Conservation (phyloP, 2,113 vertebrate species). For the Strix aluco region DNA sequence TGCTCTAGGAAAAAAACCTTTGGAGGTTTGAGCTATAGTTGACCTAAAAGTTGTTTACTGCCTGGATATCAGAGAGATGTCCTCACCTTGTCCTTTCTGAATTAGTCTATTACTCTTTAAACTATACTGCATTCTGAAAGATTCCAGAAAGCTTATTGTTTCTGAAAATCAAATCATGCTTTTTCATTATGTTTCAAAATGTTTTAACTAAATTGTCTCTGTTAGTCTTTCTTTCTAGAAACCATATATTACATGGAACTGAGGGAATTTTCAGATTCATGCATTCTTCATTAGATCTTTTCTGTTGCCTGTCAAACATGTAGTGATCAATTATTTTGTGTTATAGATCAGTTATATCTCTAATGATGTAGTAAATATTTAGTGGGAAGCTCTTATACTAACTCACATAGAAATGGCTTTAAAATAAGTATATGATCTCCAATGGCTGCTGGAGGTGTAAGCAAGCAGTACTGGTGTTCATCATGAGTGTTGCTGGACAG, state of each 20-base stretch:
- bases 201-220: neutral
- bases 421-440: neutral
- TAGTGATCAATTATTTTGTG: neutral
- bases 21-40: neutral
- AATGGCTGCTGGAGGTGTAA: neutral
- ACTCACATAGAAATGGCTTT: neutral
- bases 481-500: neutral
- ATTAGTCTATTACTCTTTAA: neutral
- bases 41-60: neutral
- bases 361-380: neutral
- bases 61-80: neutral
- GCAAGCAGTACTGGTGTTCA: neutral
- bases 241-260: neutral
- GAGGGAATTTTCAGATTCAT: neutral
- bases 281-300: neutral
- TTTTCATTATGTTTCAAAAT: conserved; percentile 20
- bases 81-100: neutral
- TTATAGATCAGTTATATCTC: neutral
- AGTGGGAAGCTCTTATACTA: neutral
- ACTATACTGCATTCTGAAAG: neutral
- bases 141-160: neutral
- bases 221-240: neutral
- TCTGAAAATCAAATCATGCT: neutral
- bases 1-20: neutral
- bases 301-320: neutral